Base-by-base conservation (phyloP, 2,113 vertebrate species). In the Crotophaga sulcirostris region DNA sequence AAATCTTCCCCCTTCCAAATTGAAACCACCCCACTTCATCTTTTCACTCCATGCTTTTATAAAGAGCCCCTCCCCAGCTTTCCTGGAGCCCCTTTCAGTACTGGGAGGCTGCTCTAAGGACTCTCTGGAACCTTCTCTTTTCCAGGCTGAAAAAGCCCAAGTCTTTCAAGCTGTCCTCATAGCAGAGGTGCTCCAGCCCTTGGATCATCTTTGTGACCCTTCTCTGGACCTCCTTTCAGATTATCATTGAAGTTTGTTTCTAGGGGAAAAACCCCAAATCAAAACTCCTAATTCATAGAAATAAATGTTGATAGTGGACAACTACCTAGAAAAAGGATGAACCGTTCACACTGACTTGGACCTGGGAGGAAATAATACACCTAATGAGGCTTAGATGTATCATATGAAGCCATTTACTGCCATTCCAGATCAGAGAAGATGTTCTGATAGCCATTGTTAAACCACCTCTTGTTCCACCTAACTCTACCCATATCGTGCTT, bases 401-500 rank as follows among this genome's bases (percentile, higher is more conserved):
- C 29, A 70, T 36, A 55, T 19, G 70, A 36, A 33, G 47, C 17
- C 34, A 19, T 45, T 62, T 40, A 3, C 29, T 56, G 36, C 40
- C 28, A 10, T 10, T 63, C 6, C 56, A 63, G 38, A 19, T n/a
- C 52, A 67, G 56, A 24, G 68, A 18, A 23, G 49, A 5, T 45
- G 45, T 16, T 72, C 24, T 28, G 54, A 18, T 5, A 38, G 24
- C 15, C 44, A 13, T 6, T 62, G 34, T 63, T 74, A 16, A 36
- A 38, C 3, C 28, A 29, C 23, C 28, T 36, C 3, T 24, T 47
- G 6, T 84, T 73, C 62, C 36, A n/a, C 8, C 45, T 33, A 5
- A 5, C 5, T 36, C 33, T 69, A 7, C 38, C 36, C 20, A 4
- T 13, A 19, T 15, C 63, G 31, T 0, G 1, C 11, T 58, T 54